A percentile compares a stretch with the other conserved stretches of the same genome.
Conservation (phyloP, 2,113 vertebrate genomes). For the Ptilorrhoa leucosticta region DNA sequence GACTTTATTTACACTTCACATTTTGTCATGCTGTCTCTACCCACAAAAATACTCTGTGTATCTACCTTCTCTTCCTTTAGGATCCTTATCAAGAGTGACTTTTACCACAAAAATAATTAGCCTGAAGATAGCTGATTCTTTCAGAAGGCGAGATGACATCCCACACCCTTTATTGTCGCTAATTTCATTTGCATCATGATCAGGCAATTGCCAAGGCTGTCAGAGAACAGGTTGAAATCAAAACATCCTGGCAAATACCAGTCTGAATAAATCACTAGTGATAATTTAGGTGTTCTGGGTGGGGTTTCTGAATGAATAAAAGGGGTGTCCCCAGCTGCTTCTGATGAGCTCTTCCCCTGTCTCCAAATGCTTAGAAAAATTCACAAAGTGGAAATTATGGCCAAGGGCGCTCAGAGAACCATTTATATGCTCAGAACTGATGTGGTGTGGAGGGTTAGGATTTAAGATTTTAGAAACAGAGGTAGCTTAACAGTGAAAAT, state of each 20-base stretch:
- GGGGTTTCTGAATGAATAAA: not conserved
- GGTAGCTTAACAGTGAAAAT: not conserved
- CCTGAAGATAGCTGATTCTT: not conserved
- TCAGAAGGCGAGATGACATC: not conserved
- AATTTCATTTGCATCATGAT: not conserved
- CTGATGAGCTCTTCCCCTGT: not conserved
- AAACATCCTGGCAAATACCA: not conserved
- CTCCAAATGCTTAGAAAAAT: not conserved
- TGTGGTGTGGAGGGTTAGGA: not conserved
- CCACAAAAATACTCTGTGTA: not conserved
- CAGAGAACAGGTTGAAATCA: not conserved
- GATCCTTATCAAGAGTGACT: not conserved
- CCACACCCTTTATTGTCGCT: not conserved
- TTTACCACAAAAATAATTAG: not conserved
- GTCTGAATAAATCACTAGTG: not conserved
- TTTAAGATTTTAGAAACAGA: not conserved
- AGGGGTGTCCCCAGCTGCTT: not conserved
- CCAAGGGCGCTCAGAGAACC: not conserved
- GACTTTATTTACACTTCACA: not conserved
- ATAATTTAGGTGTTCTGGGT: not conserved
- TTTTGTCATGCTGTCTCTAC: not conserved
- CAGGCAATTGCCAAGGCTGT: not conserved
- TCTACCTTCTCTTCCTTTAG: not conserved
- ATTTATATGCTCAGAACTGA: not conserved
- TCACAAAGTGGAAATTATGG: not conserved